A percentile compares a stretch with the other conserved stretches of the same genome.
phyloP scores from a whole-genome alignment of 2,888 invertebrate species.

The Drosophila mettleri region DNA sequence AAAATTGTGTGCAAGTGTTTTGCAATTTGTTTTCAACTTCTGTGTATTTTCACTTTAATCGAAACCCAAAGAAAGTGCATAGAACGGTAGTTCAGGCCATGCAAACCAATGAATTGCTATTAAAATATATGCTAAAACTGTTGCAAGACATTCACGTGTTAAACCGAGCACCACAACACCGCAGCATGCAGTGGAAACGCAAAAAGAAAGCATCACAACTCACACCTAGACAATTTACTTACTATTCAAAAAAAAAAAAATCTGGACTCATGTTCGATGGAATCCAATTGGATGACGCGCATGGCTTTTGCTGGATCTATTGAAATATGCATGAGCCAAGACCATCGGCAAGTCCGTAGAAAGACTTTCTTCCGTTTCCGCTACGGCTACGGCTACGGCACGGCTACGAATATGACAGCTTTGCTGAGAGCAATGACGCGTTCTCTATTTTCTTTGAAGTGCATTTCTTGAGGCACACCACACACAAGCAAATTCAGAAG shows the following conservation, averaged over 20 bases:
- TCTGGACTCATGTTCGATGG: slow-evolving; percentile 40
- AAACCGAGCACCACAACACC: slow-evolving; percentile 8
- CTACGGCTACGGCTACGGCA: too few species aligned
- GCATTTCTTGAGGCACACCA: slow-evolving; percentile 38
- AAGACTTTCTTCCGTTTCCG: slow-evolving; percentile 82
- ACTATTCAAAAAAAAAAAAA: slow-evolving; percentile 52
- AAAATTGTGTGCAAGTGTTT: slow-evolving; percentile 26
- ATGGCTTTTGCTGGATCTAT: slow-evolving; percentile 32
- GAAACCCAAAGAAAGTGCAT: slow-evolving; percentile 45
- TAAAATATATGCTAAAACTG: slow-evolving; percentile 65
- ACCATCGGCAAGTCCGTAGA: slow-evolving; percentile 29
- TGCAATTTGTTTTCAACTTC: slow-evolving; percentile 29
- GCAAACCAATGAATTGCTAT: slow-evolving; percentile 40
- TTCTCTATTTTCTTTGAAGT: neutral
- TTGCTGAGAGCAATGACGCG: slow-evolving; percentile 11
- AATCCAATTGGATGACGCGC: slow-evolving; percentile 62
- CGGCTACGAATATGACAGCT: too few species aligned
- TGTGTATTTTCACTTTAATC: slow-evolving; percentile 12
- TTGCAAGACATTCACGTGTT: slow-evolving; percentile 67
- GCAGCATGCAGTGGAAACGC: slow-evolving; percentile 21
- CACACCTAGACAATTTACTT: slow-evolving; percentile 38
- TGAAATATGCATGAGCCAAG: slow-evolving; percentile 70
- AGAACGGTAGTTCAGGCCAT: slow-evolving; percentile 53
- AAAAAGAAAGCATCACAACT: slow-evolving; percentile 29
- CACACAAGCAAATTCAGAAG: slow-evolving; percentile 52